Base-by-base conservation (phyloP, 2,888 invertebrate species). In the Erannis defoliaria region DNA sequence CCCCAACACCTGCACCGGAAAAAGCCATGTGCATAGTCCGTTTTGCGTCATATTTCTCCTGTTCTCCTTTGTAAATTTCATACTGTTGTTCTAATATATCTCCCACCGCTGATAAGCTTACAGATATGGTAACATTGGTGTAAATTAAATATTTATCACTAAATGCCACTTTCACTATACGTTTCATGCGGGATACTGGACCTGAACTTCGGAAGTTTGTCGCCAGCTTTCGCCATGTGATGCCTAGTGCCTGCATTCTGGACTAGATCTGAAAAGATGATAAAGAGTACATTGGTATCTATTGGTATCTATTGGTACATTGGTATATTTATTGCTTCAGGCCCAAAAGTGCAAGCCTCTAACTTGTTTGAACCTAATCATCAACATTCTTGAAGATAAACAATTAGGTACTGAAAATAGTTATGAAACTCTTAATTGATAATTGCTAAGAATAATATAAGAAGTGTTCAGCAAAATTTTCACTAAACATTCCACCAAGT, bases 1-100 rank as follows among this genome's bases (percentile, higher is more conserved):
- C 88, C 26, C 98, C 98, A 0, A 98, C 94, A 0, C 96, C 94
- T 37, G 96, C 93, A 5, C 98, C 98, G 8, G 97, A 96, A 55
- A 95, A 90, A 1, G 95, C 96, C 96, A 98, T 98, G 65, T 97
- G 95, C 57, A 90, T 82, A 2, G 97, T 97, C 70, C 98, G 93
- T 65, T 79, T 89, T 12, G 77, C 71, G 75, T 96, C 94, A 94
- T 94, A 96, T 66, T 85, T 84, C 3, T 94, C 89, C 68, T 95
- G 86, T 66, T 95, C 94, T 14, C 94, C 93, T 60, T 89, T 94
- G 50, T 94, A 93, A 50, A 95, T 95, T 90, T 98, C 98, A 81
- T 97, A 96, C 49, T 95, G 94, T 82, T 98, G 98, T 85, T 98
- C 97, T 43, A 98, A 80, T 5, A 95, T 75, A 84, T 98, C 98